Evolutionary conservation across 2,888 invertebrate genomes (phyloP).

Genomic region (Elegia similella): DNA sequence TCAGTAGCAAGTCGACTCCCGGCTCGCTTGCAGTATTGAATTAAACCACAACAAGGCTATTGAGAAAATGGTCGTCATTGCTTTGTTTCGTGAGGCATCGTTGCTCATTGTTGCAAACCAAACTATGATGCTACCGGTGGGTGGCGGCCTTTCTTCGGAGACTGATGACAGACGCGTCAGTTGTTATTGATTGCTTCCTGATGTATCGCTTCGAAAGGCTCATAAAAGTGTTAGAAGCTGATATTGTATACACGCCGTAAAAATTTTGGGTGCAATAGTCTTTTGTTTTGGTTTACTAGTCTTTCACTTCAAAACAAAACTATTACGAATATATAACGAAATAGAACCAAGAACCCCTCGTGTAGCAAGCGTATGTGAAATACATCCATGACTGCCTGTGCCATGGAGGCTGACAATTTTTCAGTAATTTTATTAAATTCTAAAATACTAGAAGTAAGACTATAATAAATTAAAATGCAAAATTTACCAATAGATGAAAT

Average conservation of each 20-base stretch:
- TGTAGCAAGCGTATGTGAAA: no score
- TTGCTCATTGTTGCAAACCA: conserved; percentile 63
- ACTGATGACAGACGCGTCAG: conserved; percentile 66
- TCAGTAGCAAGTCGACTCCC: conserved; percentile 62
- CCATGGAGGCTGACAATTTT: no score
- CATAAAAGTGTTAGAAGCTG: neutral
- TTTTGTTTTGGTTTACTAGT: neutral
- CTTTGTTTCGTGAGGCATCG: conserved; percentile 49
- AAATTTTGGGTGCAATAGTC: neutral
- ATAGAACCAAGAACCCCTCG: no score
- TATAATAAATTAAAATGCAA: no score
- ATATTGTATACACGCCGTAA: no score
- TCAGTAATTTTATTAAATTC: no score
- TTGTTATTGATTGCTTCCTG: conserved; percentile 66
- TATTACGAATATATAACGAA: no score
- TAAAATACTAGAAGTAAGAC: no score
- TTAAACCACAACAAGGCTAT: conserved; percentile 72
- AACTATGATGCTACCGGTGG: conserved; percentile 73
- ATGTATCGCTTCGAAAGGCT: conserved; percentile 25
- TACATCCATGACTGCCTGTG: no score
- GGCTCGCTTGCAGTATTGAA: conserved; percentile 52
- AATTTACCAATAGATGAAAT: no score
- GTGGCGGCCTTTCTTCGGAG: conserved; percentile 51
- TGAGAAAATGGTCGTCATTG: conserved; percentile 37
- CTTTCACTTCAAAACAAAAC: no score